Evolutionary conservation across 1,140 invertebrate genomes (phyloP).

Genomic region (Philopotamus ludificatus): DNA sequence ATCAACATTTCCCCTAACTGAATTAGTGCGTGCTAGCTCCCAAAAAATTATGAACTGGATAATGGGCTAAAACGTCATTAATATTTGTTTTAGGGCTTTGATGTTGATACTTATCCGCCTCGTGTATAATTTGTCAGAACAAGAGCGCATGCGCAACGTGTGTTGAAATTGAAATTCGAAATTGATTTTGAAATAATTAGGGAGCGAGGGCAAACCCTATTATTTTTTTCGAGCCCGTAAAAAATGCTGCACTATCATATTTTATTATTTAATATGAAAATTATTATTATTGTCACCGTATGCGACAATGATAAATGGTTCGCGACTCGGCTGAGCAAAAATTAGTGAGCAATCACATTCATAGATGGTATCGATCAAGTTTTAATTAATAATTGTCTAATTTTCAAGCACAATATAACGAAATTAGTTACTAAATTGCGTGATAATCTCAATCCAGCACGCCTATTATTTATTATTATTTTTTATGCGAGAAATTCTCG

Average conservation of each 20-base stretch:
- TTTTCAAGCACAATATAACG: not conserved
- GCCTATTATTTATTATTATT: constrained; percentile 11
- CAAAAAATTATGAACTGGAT: not conserved
- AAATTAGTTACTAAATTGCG: constrained; percentile 10
- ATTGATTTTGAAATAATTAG: constrained; percentile 30
- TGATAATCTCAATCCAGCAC: constrained; percentile 19
- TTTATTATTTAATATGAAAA: not conserved
- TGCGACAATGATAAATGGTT: not conserved
- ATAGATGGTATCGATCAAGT: too few species aligned
- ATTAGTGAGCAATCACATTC: too few species aligned
- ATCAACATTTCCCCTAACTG: constrained; percentile 2
- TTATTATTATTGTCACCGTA: not conserved
- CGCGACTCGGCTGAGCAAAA: too few species aligned
- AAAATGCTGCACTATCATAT: too few species aligned
- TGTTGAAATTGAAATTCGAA: constrained; percentile 32
- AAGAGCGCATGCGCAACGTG: constrained; percentile 13
- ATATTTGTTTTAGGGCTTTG: constrained; percentile 31
- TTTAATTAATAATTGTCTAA: too few species aligned
- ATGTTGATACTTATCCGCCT: constrained; percentile 7
- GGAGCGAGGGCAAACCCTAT: not conserved
- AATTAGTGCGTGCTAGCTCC: constrained; percentile 22
- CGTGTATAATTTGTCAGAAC: constrained; percentile 20
- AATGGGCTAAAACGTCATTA: constrained; percentile 13
- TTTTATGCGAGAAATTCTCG: not conserved
- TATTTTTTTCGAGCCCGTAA: not conserved